Evolutionary conservation across 2,113 vertebrate species (phyloP).

Genomic region (Oreochromis spilurus): DNA sequence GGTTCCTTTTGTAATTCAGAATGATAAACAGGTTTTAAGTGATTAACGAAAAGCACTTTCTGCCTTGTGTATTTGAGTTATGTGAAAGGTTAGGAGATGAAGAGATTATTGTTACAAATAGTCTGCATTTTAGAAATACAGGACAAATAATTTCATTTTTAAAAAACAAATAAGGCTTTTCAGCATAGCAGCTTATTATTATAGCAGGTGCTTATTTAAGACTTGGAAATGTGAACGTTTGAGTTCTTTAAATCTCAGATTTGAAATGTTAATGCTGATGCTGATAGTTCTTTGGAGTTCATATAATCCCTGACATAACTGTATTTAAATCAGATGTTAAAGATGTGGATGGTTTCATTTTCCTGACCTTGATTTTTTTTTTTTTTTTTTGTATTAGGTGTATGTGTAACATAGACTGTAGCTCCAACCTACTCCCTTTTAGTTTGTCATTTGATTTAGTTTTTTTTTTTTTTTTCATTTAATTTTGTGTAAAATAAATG

Average conservation of each 20-base stretch:
- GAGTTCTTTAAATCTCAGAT: background rate
- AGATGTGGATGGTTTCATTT: background rate
- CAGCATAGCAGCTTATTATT: too few relatives aligned
- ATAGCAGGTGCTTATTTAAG: background rate
- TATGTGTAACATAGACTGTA: background rate
- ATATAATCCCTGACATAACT: background rate
- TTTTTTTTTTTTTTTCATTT: background rate
- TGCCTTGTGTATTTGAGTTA: background rate
- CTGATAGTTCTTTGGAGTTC: background rate
- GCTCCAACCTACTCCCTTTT: background rate
- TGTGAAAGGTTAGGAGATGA: background rate
- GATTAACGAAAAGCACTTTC: background rate
- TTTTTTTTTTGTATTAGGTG: background rate
- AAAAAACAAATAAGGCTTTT: background rate
- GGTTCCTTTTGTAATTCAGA: background rate
- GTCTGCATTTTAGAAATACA: background rate
- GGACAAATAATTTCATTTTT: background rate
- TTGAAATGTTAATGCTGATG: background rate
- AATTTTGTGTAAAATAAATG: background rate
- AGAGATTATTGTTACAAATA: background rate
- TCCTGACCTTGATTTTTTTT: background rate
- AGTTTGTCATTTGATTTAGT: background rate
- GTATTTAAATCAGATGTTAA: background rate
- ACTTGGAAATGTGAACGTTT: background rate
- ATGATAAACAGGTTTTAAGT: background rate